phyloP scores from a whole-genome alignment of 2,797 vertebrate genomes.

The Ficedula albicollis region DNA sequence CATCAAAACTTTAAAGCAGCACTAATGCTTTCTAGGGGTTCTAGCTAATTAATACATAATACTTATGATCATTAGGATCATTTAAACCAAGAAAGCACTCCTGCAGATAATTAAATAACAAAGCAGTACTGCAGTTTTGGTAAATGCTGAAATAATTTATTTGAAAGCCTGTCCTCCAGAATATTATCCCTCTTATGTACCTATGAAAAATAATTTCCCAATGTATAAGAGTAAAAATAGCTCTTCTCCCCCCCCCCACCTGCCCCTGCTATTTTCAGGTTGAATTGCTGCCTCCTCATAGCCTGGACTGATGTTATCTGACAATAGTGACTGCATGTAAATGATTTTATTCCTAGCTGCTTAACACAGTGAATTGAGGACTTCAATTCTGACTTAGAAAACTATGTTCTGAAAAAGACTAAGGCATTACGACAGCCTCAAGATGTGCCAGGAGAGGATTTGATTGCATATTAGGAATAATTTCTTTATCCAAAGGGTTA shows the following conservation, averaged over 20 bases:
- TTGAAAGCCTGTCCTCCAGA: slow-evolving; percentile 5
- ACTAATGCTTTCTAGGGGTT: background rate
- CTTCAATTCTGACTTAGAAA: background rate
- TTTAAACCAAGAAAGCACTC: background rate
- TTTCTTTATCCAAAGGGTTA: background rate
- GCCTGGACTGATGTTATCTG: slow-evolving; percentile 14
- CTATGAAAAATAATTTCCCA: background rate
- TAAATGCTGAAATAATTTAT: slow-evolving; percentile 42
- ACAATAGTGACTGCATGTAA: background rate
- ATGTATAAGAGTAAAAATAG: background rate
- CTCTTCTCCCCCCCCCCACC: background rate
- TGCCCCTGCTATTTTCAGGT: background rate
- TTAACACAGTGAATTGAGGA: background rate
- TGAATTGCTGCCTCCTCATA: background rate
- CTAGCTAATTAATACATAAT: background rate
- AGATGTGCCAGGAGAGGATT: background rate
- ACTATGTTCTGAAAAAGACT: background rate
- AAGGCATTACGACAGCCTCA: accelerated
- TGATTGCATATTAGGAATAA: background rate
- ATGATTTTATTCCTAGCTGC: background rate
- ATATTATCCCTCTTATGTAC: background rate
- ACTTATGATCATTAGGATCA: background rate
- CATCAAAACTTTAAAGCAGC: background rate
- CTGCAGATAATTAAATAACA: background rate
- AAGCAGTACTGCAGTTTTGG: background rate